Conservation (phyloP, 2,113 vertebrate species). For the Nibea albiflora region DNA sequence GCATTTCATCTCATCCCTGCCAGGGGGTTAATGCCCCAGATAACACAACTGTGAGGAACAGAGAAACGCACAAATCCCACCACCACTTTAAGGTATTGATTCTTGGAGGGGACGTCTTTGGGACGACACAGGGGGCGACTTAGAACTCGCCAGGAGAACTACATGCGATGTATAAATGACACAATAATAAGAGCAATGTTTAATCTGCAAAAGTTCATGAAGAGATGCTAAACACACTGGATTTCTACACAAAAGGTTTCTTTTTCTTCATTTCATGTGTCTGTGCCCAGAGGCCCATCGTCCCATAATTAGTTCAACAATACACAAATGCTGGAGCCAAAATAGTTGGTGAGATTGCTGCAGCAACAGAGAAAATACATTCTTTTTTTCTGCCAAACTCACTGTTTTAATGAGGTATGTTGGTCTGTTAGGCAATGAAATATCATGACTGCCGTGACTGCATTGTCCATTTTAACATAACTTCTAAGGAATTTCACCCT, state of each 20-base stretch:
- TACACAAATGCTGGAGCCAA: neutral
- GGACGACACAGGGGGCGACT: no score
- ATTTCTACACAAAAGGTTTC: neutral
- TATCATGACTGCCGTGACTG: neutral
- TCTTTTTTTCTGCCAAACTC: neutral
- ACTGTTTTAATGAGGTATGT: neutral
- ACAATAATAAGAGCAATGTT: neutral
- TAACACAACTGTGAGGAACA: no score
- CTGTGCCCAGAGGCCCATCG: neutral
- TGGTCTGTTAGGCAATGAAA: neutral
- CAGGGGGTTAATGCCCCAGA: no score
- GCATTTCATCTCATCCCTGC: no score
- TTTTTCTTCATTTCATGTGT: neutral
- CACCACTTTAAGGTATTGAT: no score
- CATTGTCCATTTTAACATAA: neutral
- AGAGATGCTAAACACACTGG: no score
- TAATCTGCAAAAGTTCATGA: neutral
- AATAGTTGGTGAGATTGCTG: neutral
- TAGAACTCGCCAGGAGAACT: no score
- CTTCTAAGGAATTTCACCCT: neutral
- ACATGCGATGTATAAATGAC: no score
- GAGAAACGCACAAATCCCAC: no score
- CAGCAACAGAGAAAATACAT: neutral
- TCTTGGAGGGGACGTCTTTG: no score
- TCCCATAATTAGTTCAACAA: neutral